Evolutionary conservation across 1,140 invertebrate genomes (phyloP), one percentile per base, ranked within the genome.

Genomic region (Leucophenga varia): DNA sequence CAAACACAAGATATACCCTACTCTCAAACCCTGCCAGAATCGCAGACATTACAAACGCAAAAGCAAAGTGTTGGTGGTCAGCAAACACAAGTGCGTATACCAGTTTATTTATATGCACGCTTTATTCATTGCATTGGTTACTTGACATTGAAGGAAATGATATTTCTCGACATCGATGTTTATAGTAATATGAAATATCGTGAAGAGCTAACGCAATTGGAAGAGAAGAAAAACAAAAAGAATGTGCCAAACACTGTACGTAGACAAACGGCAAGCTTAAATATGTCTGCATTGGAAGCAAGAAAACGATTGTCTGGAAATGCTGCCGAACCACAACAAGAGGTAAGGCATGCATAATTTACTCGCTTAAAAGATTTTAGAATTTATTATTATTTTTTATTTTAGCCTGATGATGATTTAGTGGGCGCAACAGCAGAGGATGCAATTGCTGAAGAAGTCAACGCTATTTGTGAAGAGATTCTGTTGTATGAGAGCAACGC

Each of bases 351-450:
- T 34, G n/a, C 37, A 39, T 37, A 28, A 40, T 18, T 9, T 14
- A 38, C 14, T 13, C 22, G 2, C 7, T 25, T 38, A 2, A 40
- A 45, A n/a, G n/a, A n/a, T n/a, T n/a, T n/a, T n/a, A n/a, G 17
- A 30, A 38, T 32, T 9, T 44, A 8, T 13, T 35, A 44, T 36
- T 40, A 34, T 22, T 43, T 34, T 31, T 35, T 35, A 19, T 47
- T 47, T 1, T 14, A 58, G 48, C 72, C 69, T 2, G 70, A 75
- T 21, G 73, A 61, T n/a, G 64, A 73, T 47, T 63, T 93, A 21
- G 86, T 88, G 53, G 90, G 90, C 9, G 91, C 89, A 8, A 85
- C 88, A 14, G 89, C 88, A 2, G 90, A 93, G 69, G 93, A 96
- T 75, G 83, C 83, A 3, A 90, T 95, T 57, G 86, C 88, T 17